Conservation (phyloP, 2,888 invertebrate genomes). For the Torymus aiolomorphi region DNA sequence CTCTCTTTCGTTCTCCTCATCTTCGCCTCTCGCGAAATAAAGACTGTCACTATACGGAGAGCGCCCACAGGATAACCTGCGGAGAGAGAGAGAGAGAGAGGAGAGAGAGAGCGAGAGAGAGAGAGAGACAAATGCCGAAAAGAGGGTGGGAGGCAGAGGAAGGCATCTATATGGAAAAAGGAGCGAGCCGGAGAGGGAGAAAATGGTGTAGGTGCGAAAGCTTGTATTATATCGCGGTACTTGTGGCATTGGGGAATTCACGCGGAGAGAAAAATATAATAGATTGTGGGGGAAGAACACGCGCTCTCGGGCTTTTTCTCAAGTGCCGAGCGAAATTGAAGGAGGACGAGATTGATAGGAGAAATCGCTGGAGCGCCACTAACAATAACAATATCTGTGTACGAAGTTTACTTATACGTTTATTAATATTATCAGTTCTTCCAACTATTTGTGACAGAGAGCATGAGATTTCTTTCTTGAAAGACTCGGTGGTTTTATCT, state of each 20-base stretch:
- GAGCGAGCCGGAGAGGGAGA: background rate
- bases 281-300: background rate
- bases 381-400: background rate
- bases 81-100: slow-evolving; percentile 28
- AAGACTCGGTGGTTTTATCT: too few relatives aligned
- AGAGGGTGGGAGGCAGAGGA: background rate
- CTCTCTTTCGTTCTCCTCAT: slow-evolving; percentile 15
- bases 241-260: slow-evolving; percentile 18
- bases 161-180: slow-evolving; percentile 15
- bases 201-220: slow-evolving; percentile 40
- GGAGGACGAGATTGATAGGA: background rate
- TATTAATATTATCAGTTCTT: too few relatives aligned
- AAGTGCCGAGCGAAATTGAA: background rate
- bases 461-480: too few relatives aligned
- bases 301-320: background rate
- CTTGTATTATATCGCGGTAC: slow-evolving; percentile 30
- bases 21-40: slow-evolving; percentile 36
- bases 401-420: background rate
- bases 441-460: too few relatives aligned
- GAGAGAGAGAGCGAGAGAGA: slow-evolving; percentile 5
- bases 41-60: background rate
- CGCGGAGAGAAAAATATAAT: slow-evolving; percentile 8
- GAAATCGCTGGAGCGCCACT: too few relatives aligned
- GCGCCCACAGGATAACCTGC: slow-evolving; percentile 12
- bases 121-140: slow-evolving; percentile 37